These are phyloP conservation scores for Turdus rufiventris DNA, from an alignment of 2,113 vertebrate genomes.

Conservation along the genomic window DNA sequence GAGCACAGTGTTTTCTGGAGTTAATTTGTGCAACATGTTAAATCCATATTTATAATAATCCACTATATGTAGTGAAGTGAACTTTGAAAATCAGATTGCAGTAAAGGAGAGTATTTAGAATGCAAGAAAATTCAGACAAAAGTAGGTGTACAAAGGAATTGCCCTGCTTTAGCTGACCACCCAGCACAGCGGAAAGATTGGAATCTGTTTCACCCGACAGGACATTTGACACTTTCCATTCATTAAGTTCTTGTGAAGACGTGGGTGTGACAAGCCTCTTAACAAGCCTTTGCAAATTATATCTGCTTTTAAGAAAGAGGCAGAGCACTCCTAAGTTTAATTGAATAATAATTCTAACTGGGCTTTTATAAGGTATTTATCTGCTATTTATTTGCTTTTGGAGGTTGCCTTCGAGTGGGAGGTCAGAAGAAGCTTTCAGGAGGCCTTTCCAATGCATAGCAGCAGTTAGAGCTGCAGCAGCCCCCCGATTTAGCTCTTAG, in stretches of 20 bases:
- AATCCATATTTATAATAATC: neutral
- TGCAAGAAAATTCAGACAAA: neutral
- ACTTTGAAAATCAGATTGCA: neutral
- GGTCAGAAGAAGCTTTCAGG: neutral
- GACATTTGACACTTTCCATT: neutral
- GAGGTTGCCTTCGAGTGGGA: neutral
- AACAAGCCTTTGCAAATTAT: neutral
- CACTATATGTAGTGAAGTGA: neutral
- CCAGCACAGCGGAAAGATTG: neutral
- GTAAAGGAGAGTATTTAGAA: neutral
- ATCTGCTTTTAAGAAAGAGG: neutral
- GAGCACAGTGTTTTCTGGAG: neutral
- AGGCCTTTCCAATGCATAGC: neutral
- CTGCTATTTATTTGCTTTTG: neutral
- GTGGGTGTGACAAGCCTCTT: neutral
- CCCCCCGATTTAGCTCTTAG: neutral
- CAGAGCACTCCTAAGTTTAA: neutral
- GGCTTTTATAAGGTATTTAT: neutral
- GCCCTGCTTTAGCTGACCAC: neutral
- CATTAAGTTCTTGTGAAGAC: neutral
- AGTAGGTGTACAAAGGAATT: neutral
- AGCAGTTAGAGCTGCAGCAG: neutral
- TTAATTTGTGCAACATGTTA: neutral
- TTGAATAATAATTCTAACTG: neutral
- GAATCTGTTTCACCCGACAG: neutral